A percentile compares a stretch with the other conserved stretches of the same genome.
Evolutionary conservation across 92 coral and sea anemone genomes (phyloP).

Genomic region (Desmophyllum pertusum): DNA sequence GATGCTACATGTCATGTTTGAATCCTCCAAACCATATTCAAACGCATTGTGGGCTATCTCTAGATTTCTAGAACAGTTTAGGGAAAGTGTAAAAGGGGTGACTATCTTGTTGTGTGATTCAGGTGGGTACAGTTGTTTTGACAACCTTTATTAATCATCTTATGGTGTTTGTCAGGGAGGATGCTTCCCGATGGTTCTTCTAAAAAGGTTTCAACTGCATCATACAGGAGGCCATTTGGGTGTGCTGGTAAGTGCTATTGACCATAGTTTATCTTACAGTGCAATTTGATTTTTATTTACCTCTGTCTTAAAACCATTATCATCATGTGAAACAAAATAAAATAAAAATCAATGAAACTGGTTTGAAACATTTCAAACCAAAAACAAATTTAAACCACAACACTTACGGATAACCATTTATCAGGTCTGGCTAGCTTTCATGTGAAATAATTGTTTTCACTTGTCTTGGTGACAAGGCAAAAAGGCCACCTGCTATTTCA

Average conservation of each 20-base stretch:
- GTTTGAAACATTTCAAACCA: too few species aligned
- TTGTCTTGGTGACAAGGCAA: too few species aligned
- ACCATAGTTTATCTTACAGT: not conserved
- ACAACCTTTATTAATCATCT: not conserved
- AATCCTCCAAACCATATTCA: too few species aligned
- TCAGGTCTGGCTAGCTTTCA: not conserved
- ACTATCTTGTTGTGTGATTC: not conserved
- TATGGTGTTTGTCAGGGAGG: constrained; percentile 65
- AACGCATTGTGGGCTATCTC: too few species aligned
- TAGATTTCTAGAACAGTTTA: not conserved
- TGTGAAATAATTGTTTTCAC: not conserved
- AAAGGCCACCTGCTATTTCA: too few species aligned
- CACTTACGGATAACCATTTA: too few species aligned
- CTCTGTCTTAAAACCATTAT: too few species aligned
- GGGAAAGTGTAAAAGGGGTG: not conserved
- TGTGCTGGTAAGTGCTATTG: constrained; percentile 80
- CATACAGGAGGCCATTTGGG: constrained; percentile 89
- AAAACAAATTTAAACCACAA: too few species aligned
- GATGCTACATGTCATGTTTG: too few species aligned
- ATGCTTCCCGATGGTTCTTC: constrained; percentile 85
- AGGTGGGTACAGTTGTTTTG: not conserved
- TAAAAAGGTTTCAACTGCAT: constrained; percentile 70
- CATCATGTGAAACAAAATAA: too few species aligned
- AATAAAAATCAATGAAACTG: too few species aligned
- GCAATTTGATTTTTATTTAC: too few species aligned